Conservation (phyloP, 1,140 invertebrate genomes). For the Orchesella cincta region DNA sequence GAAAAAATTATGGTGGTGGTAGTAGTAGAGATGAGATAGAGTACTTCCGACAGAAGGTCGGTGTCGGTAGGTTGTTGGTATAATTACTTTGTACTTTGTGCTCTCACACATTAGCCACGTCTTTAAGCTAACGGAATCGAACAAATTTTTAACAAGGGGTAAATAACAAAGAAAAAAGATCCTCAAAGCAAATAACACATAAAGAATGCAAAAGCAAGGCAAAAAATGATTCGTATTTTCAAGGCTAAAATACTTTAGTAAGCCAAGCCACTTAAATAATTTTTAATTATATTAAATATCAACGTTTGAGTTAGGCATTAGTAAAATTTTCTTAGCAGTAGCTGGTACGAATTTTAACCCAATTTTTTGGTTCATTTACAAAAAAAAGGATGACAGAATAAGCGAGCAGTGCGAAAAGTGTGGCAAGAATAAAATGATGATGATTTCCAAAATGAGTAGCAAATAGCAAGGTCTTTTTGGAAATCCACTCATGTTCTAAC, state of each 20-base stretch:
- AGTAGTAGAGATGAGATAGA: too few relatives aligned
- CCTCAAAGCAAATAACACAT: not conserved
- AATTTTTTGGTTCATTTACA: not conserved
- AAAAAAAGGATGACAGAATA: slow-evolving; percentile 2
- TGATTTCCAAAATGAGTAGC: not conserved
- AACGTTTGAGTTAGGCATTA: not conserved
- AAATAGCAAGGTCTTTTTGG: too few relatives aligned
- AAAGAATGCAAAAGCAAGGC: slow-evolving; percentile 23
- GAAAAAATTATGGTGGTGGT: not conserved
- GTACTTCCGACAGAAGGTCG: too few relatives aligned
- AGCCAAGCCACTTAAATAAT: not conserved
- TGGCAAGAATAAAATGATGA: not conserved
- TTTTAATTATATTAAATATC: not conserved
- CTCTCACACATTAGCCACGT: too few relatives aligned
- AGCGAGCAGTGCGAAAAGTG: slow-evolving; percentile 23
- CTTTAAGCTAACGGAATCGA: not conserved
- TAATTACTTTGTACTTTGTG: too few relatives aligned
- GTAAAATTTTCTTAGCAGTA: not conserved
- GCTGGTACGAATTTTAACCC: not conserved
- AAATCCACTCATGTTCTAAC: too few relatives aligned
- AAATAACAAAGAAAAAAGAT: not conserved
- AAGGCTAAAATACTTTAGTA: not conserved
- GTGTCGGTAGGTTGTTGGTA: not conserved
- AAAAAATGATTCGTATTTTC: slow-evolving; percentile 20
- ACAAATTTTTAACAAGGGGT: not conserved